Percentiles rank a stretch among this genome's conserved stretches.
Evolutionary conservation across 2,888 invertebrate genomes (phyloP).

Genomic region (Orchestes rusci): DNA sequence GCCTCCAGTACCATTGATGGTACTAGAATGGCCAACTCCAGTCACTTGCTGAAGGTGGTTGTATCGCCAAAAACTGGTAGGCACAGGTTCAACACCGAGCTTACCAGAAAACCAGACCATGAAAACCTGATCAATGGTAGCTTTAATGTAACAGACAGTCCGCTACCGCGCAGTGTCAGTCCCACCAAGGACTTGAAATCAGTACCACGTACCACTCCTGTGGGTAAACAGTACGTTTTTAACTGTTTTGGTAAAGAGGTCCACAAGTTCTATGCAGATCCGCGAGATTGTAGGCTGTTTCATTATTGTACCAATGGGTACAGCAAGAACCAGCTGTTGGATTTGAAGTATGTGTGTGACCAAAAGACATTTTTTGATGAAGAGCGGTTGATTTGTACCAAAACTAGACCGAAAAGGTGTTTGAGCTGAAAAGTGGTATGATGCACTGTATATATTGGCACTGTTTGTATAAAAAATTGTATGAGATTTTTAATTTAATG

Average conservation of each 20-base stretch:
- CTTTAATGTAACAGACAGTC: slow-evolving; percentile 35
- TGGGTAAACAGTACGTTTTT: slow-evolving; percentile 40
- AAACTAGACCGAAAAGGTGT: slow-evolving; percentile 40
- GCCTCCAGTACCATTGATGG: slow-evolving; percentile 6
- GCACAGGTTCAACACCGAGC: slow-evolving; percentile 33
- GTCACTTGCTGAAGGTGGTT: slow-evolving; percentile 21
- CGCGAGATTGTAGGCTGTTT: slow-evolving; percentile 52
- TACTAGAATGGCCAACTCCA: slow-evolving; percentile 21
- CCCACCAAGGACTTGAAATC: slow-evolving; percentile 33
- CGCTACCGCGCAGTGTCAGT: slow-evolving; percentile 39
- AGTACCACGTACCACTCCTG: slow-evolving; percentile 19
- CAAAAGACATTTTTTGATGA: slow-evolving; percentile 51
- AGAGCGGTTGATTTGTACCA: slow-evolving; percentile 47
- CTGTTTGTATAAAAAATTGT: too few relatives aligned
- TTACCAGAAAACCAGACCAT: slow-evolving; percentile 13
- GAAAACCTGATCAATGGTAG: neutral
- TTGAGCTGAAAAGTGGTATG: too few relatives aligned
- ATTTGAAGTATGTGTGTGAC: slow-evolving; percentile 55
- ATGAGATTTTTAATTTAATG: too few relatives aligned
- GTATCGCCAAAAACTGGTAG: slow-evolving; percentile 22
- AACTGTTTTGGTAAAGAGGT: slow-evolving; percentile 50
- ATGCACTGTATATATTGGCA: too few relatives aligned
- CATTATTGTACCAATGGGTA: slow-evolving; percentile 57
- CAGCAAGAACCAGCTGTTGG: slow-evolving; percentile 48
- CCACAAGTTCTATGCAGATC: slow-evolving; percentile 52